Conservation (phyloP, 2,888 invertebrate species). For the Mesochorus sp. region DNA sequence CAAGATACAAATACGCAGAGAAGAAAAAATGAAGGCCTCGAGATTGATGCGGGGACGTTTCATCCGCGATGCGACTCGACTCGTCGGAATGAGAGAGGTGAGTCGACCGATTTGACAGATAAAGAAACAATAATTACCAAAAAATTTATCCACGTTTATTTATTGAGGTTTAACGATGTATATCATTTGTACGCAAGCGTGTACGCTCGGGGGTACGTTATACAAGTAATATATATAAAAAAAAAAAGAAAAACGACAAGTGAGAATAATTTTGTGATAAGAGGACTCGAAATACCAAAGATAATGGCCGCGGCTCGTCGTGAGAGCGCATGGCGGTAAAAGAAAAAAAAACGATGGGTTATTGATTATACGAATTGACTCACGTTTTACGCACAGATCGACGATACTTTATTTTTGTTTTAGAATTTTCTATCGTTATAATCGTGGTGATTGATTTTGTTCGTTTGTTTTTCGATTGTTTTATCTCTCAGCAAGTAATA, state of each 20-base stretch:
- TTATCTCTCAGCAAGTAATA: not conserved
- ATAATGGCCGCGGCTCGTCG: slow-evolving; percentile 43
- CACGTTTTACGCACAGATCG: slow-evolving; percentile 27
- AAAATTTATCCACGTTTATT: slow-evolving; percentile 1
- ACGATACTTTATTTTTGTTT: slow-evolving; percentile 16
- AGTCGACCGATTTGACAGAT: slow-evolving; percentile 2
- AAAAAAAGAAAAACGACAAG: slow-evolving; percentile 50
- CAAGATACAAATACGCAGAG: not conserved
- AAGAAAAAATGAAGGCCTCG: slow-evolving; percentile 13
- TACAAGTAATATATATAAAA: not conserved
- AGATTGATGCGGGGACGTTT: slow-evolving; percentile 10
- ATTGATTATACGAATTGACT: slow-evolving; percentile 52
- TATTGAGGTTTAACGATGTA: not conserved
- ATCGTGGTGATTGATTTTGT: slow-evolving; percentile 15
- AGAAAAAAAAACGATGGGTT: slow-evolving; percentile 20
- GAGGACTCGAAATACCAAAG: slow-evolving; percentile 66
- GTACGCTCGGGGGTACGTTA: not conserved
- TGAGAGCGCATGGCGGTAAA: slow-evolving; percentile 4
- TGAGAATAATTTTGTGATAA: slow-evolving; percentile 71
- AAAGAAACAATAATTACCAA: not conserved
- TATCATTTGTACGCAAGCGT: slow-evolving; percentile 18
- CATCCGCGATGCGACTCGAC: slow-evolving; percentile 25
- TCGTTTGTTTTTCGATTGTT: slow-evolving; percentile 1
- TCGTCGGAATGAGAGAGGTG: slow-evolving; percentile 34
- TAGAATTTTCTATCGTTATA: not conserved